Base-by-base conservation (phyloP, 2,888 invertebrate genomes). In the Eledone cirrhosa region DNA sequence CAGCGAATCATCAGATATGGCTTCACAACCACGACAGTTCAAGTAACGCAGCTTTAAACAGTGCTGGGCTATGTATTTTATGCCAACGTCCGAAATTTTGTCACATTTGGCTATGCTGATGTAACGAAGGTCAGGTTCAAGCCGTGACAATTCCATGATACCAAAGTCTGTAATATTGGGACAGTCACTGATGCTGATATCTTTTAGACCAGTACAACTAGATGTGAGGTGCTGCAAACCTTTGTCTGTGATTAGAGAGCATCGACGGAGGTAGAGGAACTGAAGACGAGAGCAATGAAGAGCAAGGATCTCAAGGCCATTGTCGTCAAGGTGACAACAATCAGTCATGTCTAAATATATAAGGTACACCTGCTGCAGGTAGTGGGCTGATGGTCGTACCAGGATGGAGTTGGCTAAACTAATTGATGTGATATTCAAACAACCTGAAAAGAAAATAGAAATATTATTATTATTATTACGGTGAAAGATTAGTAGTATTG, bases 31-130 rank as follows among this genome's bases (percentile, higher is more conserved):
- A 74, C 97, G 93, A 0, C 96, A 95, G 91, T 97, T 97, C 79
- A 97, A 92, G 90, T 97, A 97, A 4, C 92, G 88, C 77, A 97
- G 91, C 90, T 96, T 96, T 90, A 95, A 95, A 89, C 97, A 97
- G 79, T 96, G 94, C 63, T 95, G 92, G 0, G 96, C 96, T 13
- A 97, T 93, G 59, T 96, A 95, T 84, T 96, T 94, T 2, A 97
- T 92, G 0, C 97, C 97, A 0, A 96, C 96, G 89, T 97, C 97
- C 8, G 92, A 91, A 3, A 97, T 89, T 90, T 95, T 94, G 84
- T 96, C 96, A 91, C 97, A 97, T 91, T 97, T 97, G 29, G 97
- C 97, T 41, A 97, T 96, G 41, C 97, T 97, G 22, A 97, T 93
- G 91, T 97, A 97, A 27, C 97, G 93, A 82, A 97, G 91, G n/a